Conservation (phyloP, 2,888 invertebrate species). For the Metallyticus violacea region DNA sequence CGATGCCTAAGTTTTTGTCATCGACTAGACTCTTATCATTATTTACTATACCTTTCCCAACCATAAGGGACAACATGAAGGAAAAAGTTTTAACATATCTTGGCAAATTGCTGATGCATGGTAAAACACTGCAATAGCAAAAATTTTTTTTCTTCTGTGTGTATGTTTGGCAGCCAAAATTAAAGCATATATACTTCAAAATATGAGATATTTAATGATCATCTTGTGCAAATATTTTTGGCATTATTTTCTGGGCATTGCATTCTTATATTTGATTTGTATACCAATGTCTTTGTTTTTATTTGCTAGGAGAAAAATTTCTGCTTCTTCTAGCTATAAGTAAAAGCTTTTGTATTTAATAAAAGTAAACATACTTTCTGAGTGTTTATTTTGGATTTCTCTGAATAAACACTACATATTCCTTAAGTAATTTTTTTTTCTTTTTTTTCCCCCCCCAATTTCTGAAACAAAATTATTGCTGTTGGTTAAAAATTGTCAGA, state of each 20-base stretch:
- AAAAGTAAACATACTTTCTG: background rate
- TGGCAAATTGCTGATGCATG: constrained; percentile 9
- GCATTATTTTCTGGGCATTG: constrained; percentile 17
- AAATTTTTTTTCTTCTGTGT: background rate
- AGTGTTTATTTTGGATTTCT: background rate
- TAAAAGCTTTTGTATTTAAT: background rate
- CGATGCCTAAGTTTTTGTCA: background rate
- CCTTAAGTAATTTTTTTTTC: background rate
- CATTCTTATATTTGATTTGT: background rate
- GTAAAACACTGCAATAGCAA: constrained; percentile 12
- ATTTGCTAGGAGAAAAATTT: background rate
- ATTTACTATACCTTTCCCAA: background rate
- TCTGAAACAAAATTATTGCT: background rate
- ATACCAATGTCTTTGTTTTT: background rate
- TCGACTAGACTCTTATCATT: background rate
- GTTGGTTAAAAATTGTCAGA: background rate
- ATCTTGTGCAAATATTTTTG: background rate
- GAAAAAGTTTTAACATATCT: background rate
- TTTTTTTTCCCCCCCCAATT: background rate
- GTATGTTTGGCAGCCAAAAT: background rate
- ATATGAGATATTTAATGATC: background rate
- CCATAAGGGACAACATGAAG: constrained; percentile 2
- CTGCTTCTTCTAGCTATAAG: background rate
- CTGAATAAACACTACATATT: background rate
- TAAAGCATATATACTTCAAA: background rate